Conservation (phyloP, 2,113 vertebrate species). For the Malurus elegans region DNA sequence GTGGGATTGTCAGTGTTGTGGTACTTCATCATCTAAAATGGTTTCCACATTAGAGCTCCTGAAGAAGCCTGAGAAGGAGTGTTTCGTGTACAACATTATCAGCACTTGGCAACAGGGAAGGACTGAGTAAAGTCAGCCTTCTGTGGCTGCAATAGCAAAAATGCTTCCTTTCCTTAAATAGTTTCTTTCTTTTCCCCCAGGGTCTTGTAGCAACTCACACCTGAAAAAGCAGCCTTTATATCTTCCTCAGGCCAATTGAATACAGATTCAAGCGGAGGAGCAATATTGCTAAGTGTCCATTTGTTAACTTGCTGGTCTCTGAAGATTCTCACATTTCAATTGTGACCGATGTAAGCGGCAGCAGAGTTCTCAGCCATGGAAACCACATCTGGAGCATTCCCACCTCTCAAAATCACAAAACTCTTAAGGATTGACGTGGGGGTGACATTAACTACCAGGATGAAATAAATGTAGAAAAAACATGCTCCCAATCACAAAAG, state of each 20-base stretch:
- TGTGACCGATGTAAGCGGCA: neutral
- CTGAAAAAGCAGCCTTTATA: constrained; percentile 30
- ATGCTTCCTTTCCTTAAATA: constrained; percentile 1
- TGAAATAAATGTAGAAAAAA: neutral
- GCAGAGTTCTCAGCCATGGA: constrained; percentile 1
- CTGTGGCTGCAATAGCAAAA: constrained; percentile 4
- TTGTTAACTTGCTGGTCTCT: constrained; percentile 46
- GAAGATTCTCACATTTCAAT: neutral
- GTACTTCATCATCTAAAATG: neutral
- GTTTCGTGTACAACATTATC: neutral
- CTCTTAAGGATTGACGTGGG: neutral
- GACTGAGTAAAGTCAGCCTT: neutral
- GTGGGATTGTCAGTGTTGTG: neutral
- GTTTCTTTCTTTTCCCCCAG: neutral
- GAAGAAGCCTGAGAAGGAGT: neutral
- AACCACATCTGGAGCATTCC: constrained; percentile 32
- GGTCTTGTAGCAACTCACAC: constrained; percentile 41
- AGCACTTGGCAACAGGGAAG: constrained; percentile 12
- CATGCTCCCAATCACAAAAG: neutral
- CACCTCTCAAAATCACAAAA: neutral
- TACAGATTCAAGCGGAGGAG: constrained; percentile 21
- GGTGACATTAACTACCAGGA: neutral
- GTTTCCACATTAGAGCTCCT: neutral
- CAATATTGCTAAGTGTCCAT: constrained; percentile 21
- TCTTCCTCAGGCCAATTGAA: constrained; percentile 55